Evolutionary conservation across 2,113 vertebrate genomes (phyloP), one percentile per base, ranked within the genome.

Genomic region (Saccopteryx bilineata): DNA sequence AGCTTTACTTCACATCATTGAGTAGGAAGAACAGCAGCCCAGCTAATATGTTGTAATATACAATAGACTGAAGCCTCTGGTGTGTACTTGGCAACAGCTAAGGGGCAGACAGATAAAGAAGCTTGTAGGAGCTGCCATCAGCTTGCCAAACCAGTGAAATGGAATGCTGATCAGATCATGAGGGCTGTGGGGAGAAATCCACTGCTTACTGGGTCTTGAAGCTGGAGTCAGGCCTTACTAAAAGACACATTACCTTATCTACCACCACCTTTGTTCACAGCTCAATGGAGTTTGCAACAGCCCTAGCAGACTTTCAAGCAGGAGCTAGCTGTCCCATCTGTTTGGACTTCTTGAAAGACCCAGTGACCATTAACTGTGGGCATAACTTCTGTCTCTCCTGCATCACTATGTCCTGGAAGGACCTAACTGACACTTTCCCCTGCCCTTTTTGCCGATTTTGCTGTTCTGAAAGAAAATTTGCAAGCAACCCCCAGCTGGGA

Each of bases 341-440:
- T 92, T 33, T 50, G 8, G 78, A 92, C 18, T 88, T 60, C 23
- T 76, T 96, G 24, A 93, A 68, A 74, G 74, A 94, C n/a, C 96
- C 94, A 18, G 95, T 97, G 90, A 91, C 95, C 52, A 82, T 95
- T 39, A 7, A 21, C 19, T 94, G 96, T 2, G 89, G 95, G 15
- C 96, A 97, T 84, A 97, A 97, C 75, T 97, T 97, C 83, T 98
- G 96, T 76, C 85, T 54, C 28, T 11, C 69, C 54, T 97, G 79
- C 52, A 94, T 97, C 46, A 60, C 0, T 56, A 17, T n/a, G 7
- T 94, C 28, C 74, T 96, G 95, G 94, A 94, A 97, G 63, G 74
- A 74, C 39, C 58, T 76, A 0, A 48, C n/a, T 17, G 24, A 46
- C 56, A 48, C 3, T 76, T 97, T 89, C 15, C 68, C 78, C 6